These are phyloP conservation scores for Melipona beecheii DNA, from an alignment of 2,888 invertebrate genomes.

Conservation along the genomic window DNA sequence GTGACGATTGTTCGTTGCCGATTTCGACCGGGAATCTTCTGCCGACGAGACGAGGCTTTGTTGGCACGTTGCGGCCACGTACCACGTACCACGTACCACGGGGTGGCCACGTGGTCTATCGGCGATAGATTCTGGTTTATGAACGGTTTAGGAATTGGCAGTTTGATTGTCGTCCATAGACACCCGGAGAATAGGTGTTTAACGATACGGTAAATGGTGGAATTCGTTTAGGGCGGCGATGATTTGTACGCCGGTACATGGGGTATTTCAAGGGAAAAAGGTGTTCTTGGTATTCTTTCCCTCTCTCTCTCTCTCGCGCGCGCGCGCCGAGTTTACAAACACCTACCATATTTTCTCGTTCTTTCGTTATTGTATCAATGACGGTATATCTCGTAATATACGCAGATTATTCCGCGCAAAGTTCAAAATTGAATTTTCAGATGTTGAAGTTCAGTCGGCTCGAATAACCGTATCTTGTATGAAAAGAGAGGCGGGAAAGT, in stretches of 20 bases:
- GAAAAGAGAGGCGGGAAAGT: background rate
- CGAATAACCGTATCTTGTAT: background rate
- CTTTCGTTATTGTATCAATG: background rate
- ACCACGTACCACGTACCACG: conserved; percentile 4
- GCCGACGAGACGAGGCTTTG: conserved; percentile 54
- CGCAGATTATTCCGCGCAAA: background rate
- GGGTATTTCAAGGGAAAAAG: background rate
- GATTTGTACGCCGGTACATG: conserved; percentile 4
- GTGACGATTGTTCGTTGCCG: conserved; percentile 70
- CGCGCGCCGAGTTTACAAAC: too few species aligned
- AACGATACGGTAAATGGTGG: conserved; percentile 56
- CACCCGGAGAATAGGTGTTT: conserved; percentile 54
- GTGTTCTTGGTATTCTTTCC: background rate
- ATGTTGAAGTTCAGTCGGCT: background rate
- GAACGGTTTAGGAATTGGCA: conserved; percentile 53
- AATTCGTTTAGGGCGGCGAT: conserved; percentile 35
- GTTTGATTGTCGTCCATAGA: conserved; percentile 59
- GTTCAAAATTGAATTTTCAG: background rate
- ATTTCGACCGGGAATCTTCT: conserved; percentile 52
- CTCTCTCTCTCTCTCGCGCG: too few species aligned
- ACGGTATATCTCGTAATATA: background rate
- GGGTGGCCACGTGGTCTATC: conserved; percentile 47
- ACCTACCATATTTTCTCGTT: too few species aligned
- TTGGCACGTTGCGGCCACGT: conserved; percentile 37
- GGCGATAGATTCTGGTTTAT: conserved; percentile 51